Percentiles rank a stretch among this genome's conserved stretches.
Evolutionary conservation across 2,797 vertebrate genomes (phyloP).

Genomic region (Cichlasoma orientale): DNA sequence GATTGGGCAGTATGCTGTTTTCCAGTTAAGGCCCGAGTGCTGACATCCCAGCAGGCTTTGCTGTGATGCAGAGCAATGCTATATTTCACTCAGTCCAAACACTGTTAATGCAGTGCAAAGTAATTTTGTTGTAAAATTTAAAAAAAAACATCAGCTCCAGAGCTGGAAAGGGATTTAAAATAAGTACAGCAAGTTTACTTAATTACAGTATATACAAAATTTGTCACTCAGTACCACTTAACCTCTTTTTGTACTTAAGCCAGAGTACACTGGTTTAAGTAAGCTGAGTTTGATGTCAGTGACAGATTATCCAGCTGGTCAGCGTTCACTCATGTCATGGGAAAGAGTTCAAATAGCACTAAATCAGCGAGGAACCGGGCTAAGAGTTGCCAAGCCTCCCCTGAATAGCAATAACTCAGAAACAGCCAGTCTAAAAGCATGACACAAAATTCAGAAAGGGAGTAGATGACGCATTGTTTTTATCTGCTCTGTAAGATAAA

Average conservation of each 20-base stretch:
- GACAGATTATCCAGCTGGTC: conserved; percentile 54
- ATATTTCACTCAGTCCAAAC: neutral
- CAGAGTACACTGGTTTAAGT: conserved; percentile 4
- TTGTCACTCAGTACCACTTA: neutral
- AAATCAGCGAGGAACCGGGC: conserved; percentile 46
- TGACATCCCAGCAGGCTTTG: neutral
- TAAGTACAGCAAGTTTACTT: neutral
- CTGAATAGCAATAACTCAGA: conserved; percentile 22
- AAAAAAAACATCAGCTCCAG: neutral
- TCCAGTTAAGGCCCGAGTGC: conserved; percentile 5
- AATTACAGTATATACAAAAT: conserved; percentile 12
- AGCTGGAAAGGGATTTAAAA: neutral
- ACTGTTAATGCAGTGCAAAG: neutral
- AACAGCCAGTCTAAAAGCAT: conserved; percentile 1
- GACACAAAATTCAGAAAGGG: conserved; percentile 19
- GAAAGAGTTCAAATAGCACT: conserved; percentile 42
- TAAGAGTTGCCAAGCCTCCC: conserved; percentile 43
- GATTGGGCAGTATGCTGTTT: neutral
- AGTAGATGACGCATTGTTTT: conserved; percentile 31
- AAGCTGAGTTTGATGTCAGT: conserved; percentile 26
- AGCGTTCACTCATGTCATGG: conserved; percentile 49
- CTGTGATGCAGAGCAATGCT: neutral
- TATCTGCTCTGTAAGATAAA: conserved; percentile 13
- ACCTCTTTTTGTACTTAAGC: neutral
- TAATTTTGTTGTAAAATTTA: conserved; percentile 18